Evolutionary conservation across 2,797 vertebrate genomes (phyloP), one percentile per base, ranked within the genome.

Genomic region (Malurus leucopterus): DNA sequence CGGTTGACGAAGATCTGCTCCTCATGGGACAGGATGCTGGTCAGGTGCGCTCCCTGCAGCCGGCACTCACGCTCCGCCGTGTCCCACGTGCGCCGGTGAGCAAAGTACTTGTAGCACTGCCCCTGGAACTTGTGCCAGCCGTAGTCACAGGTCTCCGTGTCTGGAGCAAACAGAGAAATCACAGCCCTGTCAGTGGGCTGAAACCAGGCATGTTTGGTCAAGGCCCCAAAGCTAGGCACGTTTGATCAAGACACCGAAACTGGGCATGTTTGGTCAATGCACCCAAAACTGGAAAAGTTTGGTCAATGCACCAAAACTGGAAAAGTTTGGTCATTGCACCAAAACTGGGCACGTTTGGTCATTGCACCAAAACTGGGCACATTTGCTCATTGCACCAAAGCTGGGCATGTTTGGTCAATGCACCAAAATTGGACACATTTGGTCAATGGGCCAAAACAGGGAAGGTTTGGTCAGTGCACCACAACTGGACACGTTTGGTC

Each of bases 91-190:
- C 98, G 98, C 15, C 99, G 98, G 32, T 98, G 97, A 10, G 98
- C 98, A 22, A 98, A 98, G 96, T 99, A 99, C 92, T 98, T 99
- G 97, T 99, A 99, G 97, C 99, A 99, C 78, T 99, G 98, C 29
- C 99, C 98, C 92, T 99, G 99, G 94, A 99, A 99, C 91, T 99
- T 99, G 94, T 99, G 99, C 99, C 99, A 99, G 79, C 99, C 98
- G 1, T 99, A 99, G 94, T 97, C 98, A 94, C 99, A 99, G 2
- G 95, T 97, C 96, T 99, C 98, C 0, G 98, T 99, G 93, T 99
- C 99, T 99, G 96, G 58, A 75, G 84, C 40, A 78, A 63, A 84
- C 1, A 62, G 50, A 83, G 5, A 72, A 63, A 78, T 34, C 27
- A 58, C 17, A 15, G 3, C 13, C 86, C 54, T 36, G 62, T 89